Conservation (phyloP, 1,140 invertebrate genomes). For the Adelges cooleyi region DNA sequence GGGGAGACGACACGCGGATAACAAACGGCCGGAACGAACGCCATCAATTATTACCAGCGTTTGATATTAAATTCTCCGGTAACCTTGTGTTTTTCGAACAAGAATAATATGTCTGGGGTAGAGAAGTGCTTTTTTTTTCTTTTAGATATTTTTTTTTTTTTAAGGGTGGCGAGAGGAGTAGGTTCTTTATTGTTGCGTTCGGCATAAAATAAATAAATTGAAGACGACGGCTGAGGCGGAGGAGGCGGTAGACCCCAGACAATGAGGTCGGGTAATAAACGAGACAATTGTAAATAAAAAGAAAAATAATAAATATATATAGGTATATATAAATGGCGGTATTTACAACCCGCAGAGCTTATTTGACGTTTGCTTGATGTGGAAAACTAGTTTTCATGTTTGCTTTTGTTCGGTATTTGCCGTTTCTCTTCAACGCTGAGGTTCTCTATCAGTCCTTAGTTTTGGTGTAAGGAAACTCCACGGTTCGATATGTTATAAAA, state of each 20-base stretch:
- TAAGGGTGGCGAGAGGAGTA: slow-evolving; percentile 1
- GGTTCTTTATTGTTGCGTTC: slow-evolving; percentile 20
- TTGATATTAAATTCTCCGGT: slow-evolving; percentile 3
- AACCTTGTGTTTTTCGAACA: slow-evolving; percentile 1
- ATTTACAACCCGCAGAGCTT: slow-evolving; percentile 22
- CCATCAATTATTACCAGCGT: neutral
- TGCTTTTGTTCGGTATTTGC: slow-evolving; percentile 10
- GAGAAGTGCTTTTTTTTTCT: neutral
- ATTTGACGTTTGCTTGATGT: slow-evolving; percentile 27
- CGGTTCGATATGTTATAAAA: no score
- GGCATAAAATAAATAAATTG: slow-evolving; percentile 27
- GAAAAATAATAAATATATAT: slow-evolving; percentile 12
- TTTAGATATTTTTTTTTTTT: neutral
- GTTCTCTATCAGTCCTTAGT: no score
- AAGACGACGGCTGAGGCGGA: slow-evolving; percentile 1
- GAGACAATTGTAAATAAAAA: slow-evolving; percentile 26
- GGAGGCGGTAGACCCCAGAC: slow-evolving; percentile 5
- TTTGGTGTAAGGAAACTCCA: no score
- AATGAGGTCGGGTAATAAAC: slow-evolving; percentile 22
- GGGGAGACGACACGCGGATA: neutral
- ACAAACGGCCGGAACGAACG: neutral
- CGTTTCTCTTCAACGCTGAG: neutral
- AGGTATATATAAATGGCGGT: neutral
- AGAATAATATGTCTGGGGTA: neutral
- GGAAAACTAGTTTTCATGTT: slow-evolving; percentile 26